Evolutionary conservation across 1,140 invertebrate genomes (phyloP), one percentile per base, ranked within the genome.

Genomic region (Ctenoplectra terminalis): DNA sequence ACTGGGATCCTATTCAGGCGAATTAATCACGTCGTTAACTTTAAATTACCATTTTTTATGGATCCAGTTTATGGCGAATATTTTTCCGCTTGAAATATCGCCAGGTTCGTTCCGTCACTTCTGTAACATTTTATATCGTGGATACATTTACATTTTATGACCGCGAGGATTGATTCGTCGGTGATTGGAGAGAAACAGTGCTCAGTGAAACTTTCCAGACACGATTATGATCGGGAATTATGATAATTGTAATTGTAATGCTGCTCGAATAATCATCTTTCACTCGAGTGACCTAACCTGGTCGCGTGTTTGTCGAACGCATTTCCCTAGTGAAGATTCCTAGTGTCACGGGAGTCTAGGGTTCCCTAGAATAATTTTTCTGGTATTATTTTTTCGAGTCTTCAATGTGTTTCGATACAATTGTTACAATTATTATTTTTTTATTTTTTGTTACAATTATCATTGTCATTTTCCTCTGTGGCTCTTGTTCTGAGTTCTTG

Each of bases 231-330:
- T 7, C 20, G 50, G 8, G 34, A 56, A 82, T 56, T 56, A 63
- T 31, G 46, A 60, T 75, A 70, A 70, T 81, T 40, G 54, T 69
- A 43, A 80, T 61, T 73, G 17, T 74, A 74, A 84, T 82, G 69
- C 48, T 63, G 60, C 56, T 76, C 31, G 20, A 54, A 6, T 64
- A 76, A 82, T 66, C 66, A 71, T 66, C 66, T 58, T 66, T 54
- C 66, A 64, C 52, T 43, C 31, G 17, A 13, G n/a, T 8, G 70
- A 23, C 46, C 23, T 43, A 56, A 43, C 20, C n/a, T 2, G n/a
- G n/a, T 74, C 58, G 80, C 43, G 58, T 82, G 82, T 52, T 84
- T 64, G 56, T 64, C 58, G 54, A 82, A 71, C 43, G 40, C 26
- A 37, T 56, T 15, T 46, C 43, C 26, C 50, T 37, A 48, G 40